Percentiles rank a stretch among this genome's conserved stretches.
These are phyloP conservation scores for Leucoma salicis DNA, from an alignment of 2,888 invertebrate species.

Conservation along the genomic window DNA sequence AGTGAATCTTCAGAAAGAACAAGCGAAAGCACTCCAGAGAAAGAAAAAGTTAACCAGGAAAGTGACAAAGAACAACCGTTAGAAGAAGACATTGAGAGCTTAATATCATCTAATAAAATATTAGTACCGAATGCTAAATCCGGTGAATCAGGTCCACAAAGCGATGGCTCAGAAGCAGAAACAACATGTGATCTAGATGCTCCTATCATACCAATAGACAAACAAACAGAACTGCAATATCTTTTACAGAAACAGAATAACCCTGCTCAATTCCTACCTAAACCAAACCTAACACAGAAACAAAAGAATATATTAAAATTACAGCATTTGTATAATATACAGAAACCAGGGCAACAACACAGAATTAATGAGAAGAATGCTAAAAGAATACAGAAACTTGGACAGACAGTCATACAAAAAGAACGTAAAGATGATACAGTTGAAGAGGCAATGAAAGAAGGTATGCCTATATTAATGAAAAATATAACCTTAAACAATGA, in stretches of 20 bases:
- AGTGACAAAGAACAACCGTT: constrained; percentile 38
- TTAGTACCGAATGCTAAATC: constrained; percentile 63
- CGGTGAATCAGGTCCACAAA: constrained; percentile 42
- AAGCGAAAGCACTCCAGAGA: constrained; percentile 63
- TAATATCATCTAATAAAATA: constrained; percentile 77
- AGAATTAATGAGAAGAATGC: constrained; percentile 69
- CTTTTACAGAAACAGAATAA: constrained; percentile 75
- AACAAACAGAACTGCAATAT: constrained; percentile 75
- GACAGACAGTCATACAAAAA: constrained; percentile 61
- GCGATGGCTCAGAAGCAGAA: constrained; percentile 60
- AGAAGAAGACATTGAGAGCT: constrained; percentile 76
- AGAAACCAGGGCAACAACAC: constrained; percentile 64
- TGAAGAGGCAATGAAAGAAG: constrained; percentile 56
- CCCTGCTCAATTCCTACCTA: constrained; percentile 70
- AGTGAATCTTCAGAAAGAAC: constrained; percentile 64
- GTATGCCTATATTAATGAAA: constrained; percentile 45
- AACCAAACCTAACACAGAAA: constrained; percentile 63
- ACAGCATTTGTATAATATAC: constrained; percentile 55
- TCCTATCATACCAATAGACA: constrained; percentile 59
- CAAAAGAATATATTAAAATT: constrained; percentile 63
- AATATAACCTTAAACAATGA: constrained; percentile 82
- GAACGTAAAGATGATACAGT: constrained; percentile 49
- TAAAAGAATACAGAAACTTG: constrained; percentile 70
- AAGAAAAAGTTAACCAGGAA: constrained; percentile 46
- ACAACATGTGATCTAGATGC: constrained; percentile 54